Base-by-base conservation (phyloP, 2,113 vertebrate species). In the Cinclus cinclus region DNA sequence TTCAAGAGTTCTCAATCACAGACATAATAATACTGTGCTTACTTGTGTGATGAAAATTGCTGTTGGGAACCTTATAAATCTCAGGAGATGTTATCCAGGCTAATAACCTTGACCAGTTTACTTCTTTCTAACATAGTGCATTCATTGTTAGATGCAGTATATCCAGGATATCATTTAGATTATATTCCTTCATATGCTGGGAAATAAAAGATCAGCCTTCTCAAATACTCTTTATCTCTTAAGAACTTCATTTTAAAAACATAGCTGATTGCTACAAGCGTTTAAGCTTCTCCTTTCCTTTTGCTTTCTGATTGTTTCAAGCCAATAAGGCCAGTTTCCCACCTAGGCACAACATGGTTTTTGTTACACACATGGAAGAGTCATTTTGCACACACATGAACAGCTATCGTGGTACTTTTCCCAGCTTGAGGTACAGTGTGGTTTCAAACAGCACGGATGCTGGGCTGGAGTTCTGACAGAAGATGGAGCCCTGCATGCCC, bases 331-430 rank as follows among this genome's bases (percentile, higher is more conserved):
- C 9, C 18, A 56, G 19, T 55, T 42, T 62, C 33, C 50, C 20
- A 53, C 7, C 15, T n/a, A 30, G 35, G 33, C 0, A 3, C 28
- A 35, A 4, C 0, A 0, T 16, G 47, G 2, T 8, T 83, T 92
- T 92, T 59, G 3, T 46, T 39, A 60, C 8, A 42, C 27, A 22
- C 0, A 1, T 47, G 22, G 31, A 88, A 58, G 39, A 71, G 39
- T 13, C 8, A 35, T 55, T 89, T 80, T 89, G 55, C 21, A 33
- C 4, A 14, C 12, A 31, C 18, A 8, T 0, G 44, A 88, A 7
- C 19, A 80, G 58, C 8, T 27, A 17, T 37, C 0, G 3, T 20
- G 15, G 20, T 39, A 37, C 30, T 85, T 87, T 53, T 47, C 31
- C 47, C 35, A 69, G 13, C 1, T 28, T 52, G 28, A 89, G 8